These are phyloP conservation scores for Bubalus kerabau DNA, from an alignment of 2,113 vertebrate species.

Conservation along the genomic window DNA sequence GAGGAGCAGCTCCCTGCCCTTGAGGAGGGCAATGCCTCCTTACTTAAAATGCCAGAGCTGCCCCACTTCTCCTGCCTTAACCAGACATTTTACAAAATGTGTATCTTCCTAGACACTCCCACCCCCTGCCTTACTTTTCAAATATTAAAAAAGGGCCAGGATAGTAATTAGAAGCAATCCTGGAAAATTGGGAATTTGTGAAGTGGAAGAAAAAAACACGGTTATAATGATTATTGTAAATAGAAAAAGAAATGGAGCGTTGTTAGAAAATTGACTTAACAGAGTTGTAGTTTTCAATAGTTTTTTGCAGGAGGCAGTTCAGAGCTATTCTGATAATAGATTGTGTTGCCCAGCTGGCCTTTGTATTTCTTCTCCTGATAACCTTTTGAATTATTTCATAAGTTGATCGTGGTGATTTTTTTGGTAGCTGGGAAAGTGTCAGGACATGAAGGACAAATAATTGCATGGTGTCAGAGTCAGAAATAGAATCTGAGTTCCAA, in stretches of 20 bases:
- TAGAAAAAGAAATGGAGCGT: neutral
- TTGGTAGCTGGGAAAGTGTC: neutral
- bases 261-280: neutral
- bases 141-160: neutral
- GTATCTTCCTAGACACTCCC: neutral
- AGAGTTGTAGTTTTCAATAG: neutral
- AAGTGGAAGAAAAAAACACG: conserved; percentile 11
- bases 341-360: fast-evolving
- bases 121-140: neutral
- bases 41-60: neutral
- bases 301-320: neutral
- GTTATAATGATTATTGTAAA: neutral
- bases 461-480: neutral
- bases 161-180: neutral
- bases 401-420: neutral
- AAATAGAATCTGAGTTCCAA: conserved; percentile 33
- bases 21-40: conserved; percentile 13
- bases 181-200: neutral
- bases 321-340: neutral
- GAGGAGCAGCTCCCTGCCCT: conserved; percentile 45
- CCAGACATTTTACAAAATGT: neutral
- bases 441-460: conserved; percentile 31
- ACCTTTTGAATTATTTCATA: neutral
- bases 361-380: neutral
- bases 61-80: neutral